Evolutionary conservation across 2,888 invertebrate genomes (phyloP).

Genomic region (Amorpha juglandis): DNA sequence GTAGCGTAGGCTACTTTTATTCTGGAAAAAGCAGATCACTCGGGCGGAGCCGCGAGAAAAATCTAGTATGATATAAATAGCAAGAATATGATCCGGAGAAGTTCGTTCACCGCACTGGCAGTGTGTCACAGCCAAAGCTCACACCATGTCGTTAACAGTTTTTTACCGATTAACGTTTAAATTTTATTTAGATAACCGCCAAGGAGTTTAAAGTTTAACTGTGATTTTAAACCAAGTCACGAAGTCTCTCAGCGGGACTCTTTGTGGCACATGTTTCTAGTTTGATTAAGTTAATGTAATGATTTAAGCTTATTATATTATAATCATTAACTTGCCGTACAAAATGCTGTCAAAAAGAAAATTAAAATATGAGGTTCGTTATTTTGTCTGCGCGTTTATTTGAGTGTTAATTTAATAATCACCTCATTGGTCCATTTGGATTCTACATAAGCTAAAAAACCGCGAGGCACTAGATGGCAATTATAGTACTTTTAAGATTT

Average conservation of each 20-base stretch:
- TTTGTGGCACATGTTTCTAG: background rate
- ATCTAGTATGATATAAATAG: too few species aligned
- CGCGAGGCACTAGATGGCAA: too few species aligned
- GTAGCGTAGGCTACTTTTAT: too few species aligned
- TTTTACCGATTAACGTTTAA: constrained; percentile 21
- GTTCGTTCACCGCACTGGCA: background rate
- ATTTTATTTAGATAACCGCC: constrained; percentile 19
- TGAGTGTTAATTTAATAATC: background rate
- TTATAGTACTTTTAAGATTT: too few species aligned
- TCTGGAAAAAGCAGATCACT: too few species aligned
- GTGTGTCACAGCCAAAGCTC: constrained; percentile 10
- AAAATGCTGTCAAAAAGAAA: background rate
- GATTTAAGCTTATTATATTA: constrained; percentile 21
- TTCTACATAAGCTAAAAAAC: too few species aligned
- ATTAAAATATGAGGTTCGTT: background rate
- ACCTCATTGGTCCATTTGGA: background rate
- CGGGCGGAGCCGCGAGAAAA: too few species aligned
- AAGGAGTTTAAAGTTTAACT: constrained; percentile 11
- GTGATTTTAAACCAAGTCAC: constrained; percentile 15
- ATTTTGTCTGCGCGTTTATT: background rate
- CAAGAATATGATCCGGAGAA: background rate
- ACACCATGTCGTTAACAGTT: constrained; percentile 19
- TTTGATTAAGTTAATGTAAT: constrained; percentile 9
- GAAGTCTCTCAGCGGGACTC: background rate
- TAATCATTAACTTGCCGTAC: background rate